phyloP scores from a whole-genome alignment of 1,140 invertebrate genomes.

The Ruditapes philippinarum region DNA sequence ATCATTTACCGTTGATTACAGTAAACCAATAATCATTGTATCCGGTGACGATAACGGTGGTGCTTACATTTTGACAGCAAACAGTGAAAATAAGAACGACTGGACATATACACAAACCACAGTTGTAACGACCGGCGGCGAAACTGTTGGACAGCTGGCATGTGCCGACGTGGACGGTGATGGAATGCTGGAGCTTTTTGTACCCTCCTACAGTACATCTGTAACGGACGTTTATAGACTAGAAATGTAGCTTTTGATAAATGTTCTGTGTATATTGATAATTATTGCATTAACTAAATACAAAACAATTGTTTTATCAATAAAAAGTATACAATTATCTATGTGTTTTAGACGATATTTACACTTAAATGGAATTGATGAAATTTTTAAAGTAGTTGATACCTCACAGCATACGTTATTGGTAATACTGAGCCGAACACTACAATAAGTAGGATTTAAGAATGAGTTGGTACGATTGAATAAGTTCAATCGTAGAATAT shows the following conservation, averaged over 20 bases:
- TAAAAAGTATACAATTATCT: too few species aligned
- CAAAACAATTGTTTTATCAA: too few species aligned
- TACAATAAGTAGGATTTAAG: too few species aligned
- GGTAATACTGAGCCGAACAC: too few species aligned
- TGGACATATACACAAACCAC: slow-evolving; percentile 82
- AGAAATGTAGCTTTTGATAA: background rate
- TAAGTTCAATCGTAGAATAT: too few species aligned
- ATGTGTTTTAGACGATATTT: too few species aligned
- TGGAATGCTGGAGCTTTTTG: slow-evolving; percentile 83
- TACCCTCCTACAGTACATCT: slow-evolving; percentile 80
- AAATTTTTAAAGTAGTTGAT: too few species aligned
- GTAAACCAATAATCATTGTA: slow-evolving; percentile 79
- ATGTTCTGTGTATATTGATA: too few species aligned
- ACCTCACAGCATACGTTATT: too few species aligned
- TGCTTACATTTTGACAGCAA: slow-evolving; percentile 81
- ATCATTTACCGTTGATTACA: background rate
- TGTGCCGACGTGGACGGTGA: slow-evolving; percentile 84
- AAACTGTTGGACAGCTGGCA: slow-evolving; percentile 78
- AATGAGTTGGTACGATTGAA: too few species aligned
- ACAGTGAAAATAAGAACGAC: slow-evolving; percentile 75
- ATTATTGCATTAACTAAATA: too few species aligned
- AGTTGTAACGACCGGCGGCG: slow-evolving; percentile 18
- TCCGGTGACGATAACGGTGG: slow-evolving; percentile 86
- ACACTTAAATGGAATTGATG: too few species aligned
- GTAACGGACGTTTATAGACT: slow-evolving; percentile 64